phyloP scores from a whole-genome alignment of 2,888 invertebrate genomes.

The Ectemnius cavifrons region DNA sequence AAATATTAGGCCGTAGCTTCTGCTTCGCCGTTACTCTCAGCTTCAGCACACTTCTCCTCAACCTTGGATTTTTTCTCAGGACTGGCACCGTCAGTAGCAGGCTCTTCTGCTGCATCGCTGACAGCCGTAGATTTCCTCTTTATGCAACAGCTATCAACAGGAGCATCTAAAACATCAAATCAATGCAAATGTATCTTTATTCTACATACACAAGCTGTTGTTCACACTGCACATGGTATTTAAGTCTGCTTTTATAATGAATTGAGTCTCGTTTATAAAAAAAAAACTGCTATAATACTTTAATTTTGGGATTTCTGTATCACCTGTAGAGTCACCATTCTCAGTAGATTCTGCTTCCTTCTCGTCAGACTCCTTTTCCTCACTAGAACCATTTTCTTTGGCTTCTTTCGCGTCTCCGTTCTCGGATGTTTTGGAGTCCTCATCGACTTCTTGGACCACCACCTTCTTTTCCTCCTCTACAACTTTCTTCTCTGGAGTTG shows the following conservation, averaged over 20 bases:
- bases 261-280: too few species aligned
- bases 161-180: constrained; percentile 62
- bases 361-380: constrained; percentile 76
- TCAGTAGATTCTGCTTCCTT: constrained; percentile 77
- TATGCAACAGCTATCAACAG: constrained; percentile 79
- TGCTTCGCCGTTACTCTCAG: constrained; percentile 80
- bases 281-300: not conserved
- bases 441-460: constrained; percentile 77
- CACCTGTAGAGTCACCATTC: constrained; percentile 78
- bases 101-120: constrained; percentile 68
- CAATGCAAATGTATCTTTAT: not conserved
- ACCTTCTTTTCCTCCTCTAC: constrained; percentile 72
- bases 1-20: constrained; percentile 65
- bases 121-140: constrained; percentile 85
- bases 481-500: constrained; percentile 79
- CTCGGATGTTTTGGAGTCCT: constrained; percentile 76
- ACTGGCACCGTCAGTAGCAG: constrained; percentile 81
- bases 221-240: too few species aligned
- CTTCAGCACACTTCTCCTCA: constrained; percentile 82
- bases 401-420: constrained; percentile 75
- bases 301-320: not conserved
- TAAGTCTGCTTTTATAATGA: too few species aligned
- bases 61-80: constrained; percentile 88
- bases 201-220: too few species aligned
- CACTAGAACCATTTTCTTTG: constrained; percentile 77